These are phyloP conservation scores for Oscheius sp. DNA, from an alignment of 2,888 invertebrate genomes.

Conservation along the genomic window DNA sequence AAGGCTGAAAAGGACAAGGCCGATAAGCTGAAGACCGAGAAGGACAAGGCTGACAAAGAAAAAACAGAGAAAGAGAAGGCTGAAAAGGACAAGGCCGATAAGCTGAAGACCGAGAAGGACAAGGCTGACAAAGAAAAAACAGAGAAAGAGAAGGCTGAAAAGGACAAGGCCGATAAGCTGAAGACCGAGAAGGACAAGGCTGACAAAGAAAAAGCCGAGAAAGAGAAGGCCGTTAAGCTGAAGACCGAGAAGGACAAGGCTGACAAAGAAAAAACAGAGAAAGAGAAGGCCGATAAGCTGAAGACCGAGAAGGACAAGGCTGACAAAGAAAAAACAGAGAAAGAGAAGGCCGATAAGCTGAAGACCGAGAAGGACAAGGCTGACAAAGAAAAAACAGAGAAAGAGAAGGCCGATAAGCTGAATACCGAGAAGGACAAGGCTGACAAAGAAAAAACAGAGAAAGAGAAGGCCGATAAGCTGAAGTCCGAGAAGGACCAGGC, in stretches of 20 bases:
- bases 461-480: constrained; percentile 1
- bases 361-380: constrained; percentile 18
- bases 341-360: not conserved
- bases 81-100: not conserved
- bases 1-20: not conserved
- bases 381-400: not conserved
- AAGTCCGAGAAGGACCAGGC: constrained; percentile 11
- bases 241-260: constrained; percentile 6
- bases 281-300: constrained; percentile 7
- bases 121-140: not conserved
- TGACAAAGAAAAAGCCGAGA: not conserved
- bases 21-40: not conserved
- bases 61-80: not conserved
- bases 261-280: not conserved
- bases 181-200: constrained; percentile 1
- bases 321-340: constrained; percentile 7
- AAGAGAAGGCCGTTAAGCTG: not conserved
- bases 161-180: constrained; percentile 4
- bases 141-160: not conserved
- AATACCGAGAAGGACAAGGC: not conserved
- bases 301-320: constrained; percentile 11
- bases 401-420: constrained; percentile 6
- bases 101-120: constrained; percentile 6
- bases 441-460: not conserved
- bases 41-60: constrained; percentile 1